Conservation (phyloP, 2,113 vertebrate species). For the Tenrec ecaudatus region DNA sequence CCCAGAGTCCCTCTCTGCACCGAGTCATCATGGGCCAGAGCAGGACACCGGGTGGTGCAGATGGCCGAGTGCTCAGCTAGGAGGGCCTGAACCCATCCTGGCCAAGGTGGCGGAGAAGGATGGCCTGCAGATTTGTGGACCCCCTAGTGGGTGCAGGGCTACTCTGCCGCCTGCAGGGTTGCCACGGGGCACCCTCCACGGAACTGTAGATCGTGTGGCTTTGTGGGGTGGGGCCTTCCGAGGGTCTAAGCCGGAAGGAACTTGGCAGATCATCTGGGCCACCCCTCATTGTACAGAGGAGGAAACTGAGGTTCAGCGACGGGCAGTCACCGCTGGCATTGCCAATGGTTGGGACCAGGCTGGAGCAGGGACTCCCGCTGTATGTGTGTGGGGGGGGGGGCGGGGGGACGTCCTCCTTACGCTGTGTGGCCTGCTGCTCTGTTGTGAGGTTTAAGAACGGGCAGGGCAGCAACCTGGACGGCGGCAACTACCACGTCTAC, state of each 20-base stretch:
- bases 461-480: conserved; percentile 95
- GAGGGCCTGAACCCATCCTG: neutral
- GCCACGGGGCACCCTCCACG: neutral
- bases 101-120: neutral
- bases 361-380: no score
- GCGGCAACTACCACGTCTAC: conserved; percentile 94
- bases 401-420: neutral
- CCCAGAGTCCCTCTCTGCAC: neutral
- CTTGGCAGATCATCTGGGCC: neutral
- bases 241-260: neutral
- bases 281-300: neutral
- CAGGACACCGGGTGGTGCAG: neutral
- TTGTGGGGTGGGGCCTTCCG: neutral
- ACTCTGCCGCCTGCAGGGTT: neutral
- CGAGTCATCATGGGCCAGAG: neutral
- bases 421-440: conserved; percentile 77
- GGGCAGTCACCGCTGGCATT: neutral
- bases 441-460: conserved; percentile 98
- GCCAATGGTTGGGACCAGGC: no score
- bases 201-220: neutral
- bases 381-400: no score
- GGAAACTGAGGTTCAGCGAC: neutral
- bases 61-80: neutral
- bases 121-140: neutral
- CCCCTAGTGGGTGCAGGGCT: neutral